Base-by-base conservation (phyloP, 2,797 vertebrate genomes). In the Urophycis tenuis region DNA sequence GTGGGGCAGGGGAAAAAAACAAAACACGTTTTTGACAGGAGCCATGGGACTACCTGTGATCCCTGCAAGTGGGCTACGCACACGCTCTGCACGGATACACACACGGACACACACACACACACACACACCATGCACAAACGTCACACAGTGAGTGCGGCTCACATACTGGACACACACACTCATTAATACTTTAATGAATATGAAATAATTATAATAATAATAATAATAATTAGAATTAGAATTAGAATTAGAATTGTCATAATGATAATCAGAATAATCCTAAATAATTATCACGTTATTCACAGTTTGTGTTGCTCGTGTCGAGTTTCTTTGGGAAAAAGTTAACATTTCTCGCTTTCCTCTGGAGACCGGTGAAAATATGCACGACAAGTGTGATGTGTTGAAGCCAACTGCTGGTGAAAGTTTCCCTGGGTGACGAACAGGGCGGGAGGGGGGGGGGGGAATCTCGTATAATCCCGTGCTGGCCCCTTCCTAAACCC, bases 351-450 rank as follows among this genome's bases (percentile, higher is more conserved):
- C 34, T 29, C 32, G 30, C 11, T 19, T 22, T 60, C 64, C 71
- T 1, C 45, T 17, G 74, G 29, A 80, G 14, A 32, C 25, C 22
- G 31, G 71, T 74, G 70, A 53, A 73, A 78, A 32, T 74, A 30
- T 74, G 80, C 81, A 83, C 83, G 74, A 77, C 74, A 73, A 19
- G 76, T 33, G 12, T 85, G 82, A 88, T 80, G 72, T 29, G 74
- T 74, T 39, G 77, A 79, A 35, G 36, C 77, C 84, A 89, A 83
- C 81, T 82, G 76, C 73, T 85, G 78, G 78, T 85, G 30, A 81
- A 86, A 89, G 88, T 84, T 84, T 81, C 74, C 76, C 78, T 74
- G 49, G 75, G 53, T 84, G 78, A 74, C 86, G 75, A 81, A 15
- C 49, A 22, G 29, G 31, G 69, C 19, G 12, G 29, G 29, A 11